These are phyloP conservation scores for Bellardia bayeri DNA, from an alignment of 2,888 invertebrate species.

Conservation along the genomic window DNA sequence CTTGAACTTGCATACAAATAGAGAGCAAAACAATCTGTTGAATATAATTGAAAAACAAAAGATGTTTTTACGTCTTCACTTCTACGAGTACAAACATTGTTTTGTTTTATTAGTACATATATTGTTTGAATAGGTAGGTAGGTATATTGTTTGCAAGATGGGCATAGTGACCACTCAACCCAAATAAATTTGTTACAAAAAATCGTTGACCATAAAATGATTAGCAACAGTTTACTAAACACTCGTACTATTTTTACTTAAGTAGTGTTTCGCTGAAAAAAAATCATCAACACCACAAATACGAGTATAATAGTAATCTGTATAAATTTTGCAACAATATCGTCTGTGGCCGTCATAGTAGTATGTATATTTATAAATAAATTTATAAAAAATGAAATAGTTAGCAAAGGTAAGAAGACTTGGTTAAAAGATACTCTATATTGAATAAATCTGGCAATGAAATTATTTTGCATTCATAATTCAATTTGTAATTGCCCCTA, in stretches of 20 bases:
- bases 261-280: constrained; percentile 30
- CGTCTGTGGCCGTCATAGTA: background rate
- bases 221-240: constrained; percentile 67
- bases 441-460: too few species aligned
- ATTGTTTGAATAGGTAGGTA: constrained; percentile 1
- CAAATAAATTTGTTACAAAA: constrained; percentile 78
- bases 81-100: background rate
- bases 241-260: constrained; percentile 32
- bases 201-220: constrained; percentile 79
- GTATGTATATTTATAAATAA: constrained; percentile 5
- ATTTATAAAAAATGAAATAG: background rate
- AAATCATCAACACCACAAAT: constrained; percentile 16
- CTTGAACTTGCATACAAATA: constrained; percentile 58
- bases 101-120: background rate
- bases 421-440: constrained; percentile 17
- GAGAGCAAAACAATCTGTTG: constrained; percentile 47
- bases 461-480: too few species aligned
- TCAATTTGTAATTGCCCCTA: too few species aligned
- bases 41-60: constrained; percentile 54
- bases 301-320: background rate
- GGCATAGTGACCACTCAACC: constrained; percentile 80
- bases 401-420: background rate
- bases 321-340: constrained; percentile 3
- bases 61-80: constrained; percentile 23
- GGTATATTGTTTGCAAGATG: constrained; percentile 29